Evolutionary conservation across 2,113 vertebrate genomes (phyloP).

Genomic region (Grallaria varia): DNA sequence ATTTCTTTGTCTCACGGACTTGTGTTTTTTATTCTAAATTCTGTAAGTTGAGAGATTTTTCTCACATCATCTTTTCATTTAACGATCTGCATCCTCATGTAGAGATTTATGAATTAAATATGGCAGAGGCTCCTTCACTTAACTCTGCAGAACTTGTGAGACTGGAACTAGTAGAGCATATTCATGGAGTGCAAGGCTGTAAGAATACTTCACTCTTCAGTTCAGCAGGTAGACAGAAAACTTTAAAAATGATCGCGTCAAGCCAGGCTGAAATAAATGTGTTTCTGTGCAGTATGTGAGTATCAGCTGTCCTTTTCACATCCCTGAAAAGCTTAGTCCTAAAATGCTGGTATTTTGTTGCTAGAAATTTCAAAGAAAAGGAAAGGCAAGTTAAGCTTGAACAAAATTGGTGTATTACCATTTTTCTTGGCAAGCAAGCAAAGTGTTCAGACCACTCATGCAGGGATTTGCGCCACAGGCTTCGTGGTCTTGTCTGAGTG

Average conservation of each 20-base stretch:
- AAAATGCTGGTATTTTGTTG: rapidly evolving
- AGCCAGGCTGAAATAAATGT: background rate
- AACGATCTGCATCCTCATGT: background rate
- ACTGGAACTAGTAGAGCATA: background rate
- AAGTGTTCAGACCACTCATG: background rate
- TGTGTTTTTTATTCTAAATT: no score
- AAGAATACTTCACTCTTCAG: background rate
- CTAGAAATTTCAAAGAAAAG: background rate
- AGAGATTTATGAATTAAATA: background rate
- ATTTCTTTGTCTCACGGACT: no score
- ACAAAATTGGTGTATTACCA: background rate
- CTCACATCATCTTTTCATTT: background rate
- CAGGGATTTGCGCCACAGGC: rapidly evolving
- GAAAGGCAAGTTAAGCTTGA: background rate
- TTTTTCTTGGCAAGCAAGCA: background rate
- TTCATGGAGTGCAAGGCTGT: background rate
- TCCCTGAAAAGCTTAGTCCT: rapidly evolving
- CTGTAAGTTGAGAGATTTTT: no score
- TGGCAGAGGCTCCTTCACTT: background rate
- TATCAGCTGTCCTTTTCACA: background rate
- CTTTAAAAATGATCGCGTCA: rapidly evolving
- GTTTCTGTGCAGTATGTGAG: background rate
- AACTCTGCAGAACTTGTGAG: background rate
- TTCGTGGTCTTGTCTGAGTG: background rate
- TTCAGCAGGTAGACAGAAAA: background rate